These are phyloP conservation scores for Thera obeliscata DNA, from an alignment of 2,888 invertebrate species.

Conservation along the genomic window DNA sequence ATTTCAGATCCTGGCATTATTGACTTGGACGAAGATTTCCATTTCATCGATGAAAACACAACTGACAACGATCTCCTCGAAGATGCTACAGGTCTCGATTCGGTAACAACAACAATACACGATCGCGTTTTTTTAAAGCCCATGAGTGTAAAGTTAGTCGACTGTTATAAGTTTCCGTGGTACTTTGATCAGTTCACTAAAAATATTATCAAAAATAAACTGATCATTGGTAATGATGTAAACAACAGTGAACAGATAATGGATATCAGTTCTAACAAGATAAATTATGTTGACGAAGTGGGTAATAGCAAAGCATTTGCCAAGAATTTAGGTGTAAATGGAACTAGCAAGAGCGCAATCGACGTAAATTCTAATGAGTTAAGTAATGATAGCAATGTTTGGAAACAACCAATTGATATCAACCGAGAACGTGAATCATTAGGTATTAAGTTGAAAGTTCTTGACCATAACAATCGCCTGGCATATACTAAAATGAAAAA, in stretches of 20 bases:
- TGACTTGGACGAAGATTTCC: conserved; percentile 19
- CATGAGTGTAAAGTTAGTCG: conserved; percentile 20
- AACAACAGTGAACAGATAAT: conserved; percentile 10
- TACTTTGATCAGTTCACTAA: conserved; percentile 36
- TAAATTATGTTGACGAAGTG: neutral
- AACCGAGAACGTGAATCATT: neutral
- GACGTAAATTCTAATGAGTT: neutral
- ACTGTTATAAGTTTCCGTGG: conserved; percentile 36
- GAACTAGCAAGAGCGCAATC: conserved; percentile 5
- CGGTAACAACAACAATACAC: conserved; percentile 2
- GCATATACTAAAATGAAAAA: conserved; percentile 15
- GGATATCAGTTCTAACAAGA: neutral
- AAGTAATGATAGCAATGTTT: neutral
- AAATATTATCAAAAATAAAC: conserved; percentile 15
- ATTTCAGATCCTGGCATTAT: conserved; percentile 28
- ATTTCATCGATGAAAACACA: conserved; percentile 4
- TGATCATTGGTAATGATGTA: neutral
- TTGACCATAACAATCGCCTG: neutral
- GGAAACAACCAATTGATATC: conserved; percentile 3
- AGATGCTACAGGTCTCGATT: neutral
- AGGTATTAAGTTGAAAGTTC: neutral
- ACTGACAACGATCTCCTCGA: neutral
- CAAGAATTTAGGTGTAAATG: neutral
- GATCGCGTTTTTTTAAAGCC: conserved; percentile 1
- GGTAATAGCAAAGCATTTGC: neutral